Conservation (phyloP, 2,797 vertebrate genomes). For the Rhinatrema bivittatum region DNA sequence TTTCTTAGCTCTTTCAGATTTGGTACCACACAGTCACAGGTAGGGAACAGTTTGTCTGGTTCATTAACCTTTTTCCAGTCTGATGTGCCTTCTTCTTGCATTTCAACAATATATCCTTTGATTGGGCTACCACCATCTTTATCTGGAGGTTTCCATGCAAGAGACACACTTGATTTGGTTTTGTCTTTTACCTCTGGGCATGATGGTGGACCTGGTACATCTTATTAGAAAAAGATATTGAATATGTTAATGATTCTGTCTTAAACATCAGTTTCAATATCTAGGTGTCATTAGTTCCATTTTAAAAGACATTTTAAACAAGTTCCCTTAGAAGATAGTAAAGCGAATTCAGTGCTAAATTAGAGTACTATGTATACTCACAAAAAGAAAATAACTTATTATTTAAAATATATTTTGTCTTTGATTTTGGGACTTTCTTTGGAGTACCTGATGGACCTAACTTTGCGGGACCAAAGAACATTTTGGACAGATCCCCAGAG, state of each 20-base stretch:
- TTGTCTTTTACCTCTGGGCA: constrained; percentile 84
- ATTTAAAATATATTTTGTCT: no score
- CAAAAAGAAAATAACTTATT: no score
- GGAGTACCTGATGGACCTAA: no score
- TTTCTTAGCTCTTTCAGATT: constrained; percentile 83
- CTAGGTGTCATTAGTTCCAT: no score
- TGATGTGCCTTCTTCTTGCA: constrained; percentile 83
- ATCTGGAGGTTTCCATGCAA: constrained; percentile 84
- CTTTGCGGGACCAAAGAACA: no score
- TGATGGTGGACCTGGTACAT: constrained; percentile 86
- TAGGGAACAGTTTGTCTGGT: constrained; percentile 71
- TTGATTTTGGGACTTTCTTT: no score
- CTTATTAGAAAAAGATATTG: constrained; percentile 50
- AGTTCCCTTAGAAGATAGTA: no score
- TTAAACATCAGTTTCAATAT: not conserved
- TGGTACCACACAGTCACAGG: constrained; percentile 83
- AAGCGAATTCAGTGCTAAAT: no score
- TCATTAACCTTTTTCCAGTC: constrained; percentile 84
- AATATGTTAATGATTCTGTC: not conserved
- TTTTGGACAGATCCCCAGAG: no score
- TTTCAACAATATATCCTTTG: constrained; percentile 94
- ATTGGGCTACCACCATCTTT: constrained; percentile 91
- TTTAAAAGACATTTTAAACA: no score
- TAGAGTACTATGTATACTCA: no score
- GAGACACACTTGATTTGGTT: constrained; percentile 81